Evolutionary conservation across 2,797 vertebrate species (phyloP), one percentile per base, ranked within the genome.

Genomic region (Rhinogobio ventralis): DNA sequence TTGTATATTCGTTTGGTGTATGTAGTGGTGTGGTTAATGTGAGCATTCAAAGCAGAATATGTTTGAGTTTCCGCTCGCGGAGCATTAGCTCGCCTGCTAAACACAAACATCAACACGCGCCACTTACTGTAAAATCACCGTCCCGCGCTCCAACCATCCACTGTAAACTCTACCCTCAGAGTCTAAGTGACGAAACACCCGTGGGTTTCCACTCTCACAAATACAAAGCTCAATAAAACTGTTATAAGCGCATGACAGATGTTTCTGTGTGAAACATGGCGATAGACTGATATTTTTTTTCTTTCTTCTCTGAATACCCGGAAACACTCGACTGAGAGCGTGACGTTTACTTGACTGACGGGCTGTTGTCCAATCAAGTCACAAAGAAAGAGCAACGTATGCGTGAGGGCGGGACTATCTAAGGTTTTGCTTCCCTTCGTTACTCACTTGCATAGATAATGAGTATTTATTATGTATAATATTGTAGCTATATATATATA

Each of bases 241-340:
- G 74, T 67, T 88, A 81, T 92, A 88, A 92, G 91, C 93, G 91
- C 91, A 92, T 94, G 90, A 89, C 85, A 92, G 90, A 92, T 91
- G 91, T 90, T 93, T 93, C 92, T 93, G 93, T 94, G 91, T 89
- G 90, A 92, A 95, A 94, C 94, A 95, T 95, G 93, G 93, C 94
- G 88, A 87, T 79, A 46, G 85, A 87, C 84, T 92, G 93, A 92
- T 86, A 69, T 78, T 89, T 64, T 86, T 86, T 92, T 86, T 89
- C 13, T 75, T 92, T 88, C 86, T 90, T 88, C 87, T 86, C 66
- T 7, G 13, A 85, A 51, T 45, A 94, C 92, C 94, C 95, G 95
- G 95, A 95, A 89, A 89, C 91, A 53, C 69, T 90, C 85, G 82
- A 4, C n/a, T 15, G 33, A 39, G 51, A 75, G 51, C 42, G 67